These are phyloP conservation scores for Varanus salvator DNA, from an alignment of 2,113 vertebrate species.

Conservation along the genomic window DNA sequence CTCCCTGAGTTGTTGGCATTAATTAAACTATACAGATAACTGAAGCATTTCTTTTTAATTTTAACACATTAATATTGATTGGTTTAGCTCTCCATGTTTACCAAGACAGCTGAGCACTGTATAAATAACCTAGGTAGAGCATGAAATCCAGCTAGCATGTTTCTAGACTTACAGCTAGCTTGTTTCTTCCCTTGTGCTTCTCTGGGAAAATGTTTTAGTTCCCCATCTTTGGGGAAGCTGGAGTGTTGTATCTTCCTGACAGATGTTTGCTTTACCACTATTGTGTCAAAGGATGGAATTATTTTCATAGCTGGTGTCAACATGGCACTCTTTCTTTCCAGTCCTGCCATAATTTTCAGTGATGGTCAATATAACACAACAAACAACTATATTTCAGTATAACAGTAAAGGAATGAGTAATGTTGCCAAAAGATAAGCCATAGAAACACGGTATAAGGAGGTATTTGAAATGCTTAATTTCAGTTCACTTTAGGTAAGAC, in stretches of 20 bases:
- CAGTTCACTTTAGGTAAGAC: neutral
- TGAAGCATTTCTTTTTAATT: neutral
- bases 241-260: neutral
- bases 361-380: neutral
- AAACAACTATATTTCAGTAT: neutral
- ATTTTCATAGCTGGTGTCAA: neutral
- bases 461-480: neutral
- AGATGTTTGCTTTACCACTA: neutral
- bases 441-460: neutral
- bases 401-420: neutral
- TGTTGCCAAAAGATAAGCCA: slow-evolving; percentile 18
- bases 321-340: neutral
- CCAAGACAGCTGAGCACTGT: neutral
- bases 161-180: neutral
- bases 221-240: neutral
- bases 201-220: slow-evolving; percentile 17
- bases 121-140: neutral
- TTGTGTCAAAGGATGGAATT: neutral
- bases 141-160: slow-evolving; percentile 5
- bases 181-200: slow-evolving; percentile 6
- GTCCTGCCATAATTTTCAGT: neutral
- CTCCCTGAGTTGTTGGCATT: too few relatives aligned
- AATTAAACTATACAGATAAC: neutral
- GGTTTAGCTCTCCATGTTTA: neutral
- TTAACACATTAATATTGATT: neutral